These are phyloP conservation scores for Phrynosoma blainvillii DNA, from an alignment of 2,113 vertebrate genomes.

Conservation along the genomic window DNA sequence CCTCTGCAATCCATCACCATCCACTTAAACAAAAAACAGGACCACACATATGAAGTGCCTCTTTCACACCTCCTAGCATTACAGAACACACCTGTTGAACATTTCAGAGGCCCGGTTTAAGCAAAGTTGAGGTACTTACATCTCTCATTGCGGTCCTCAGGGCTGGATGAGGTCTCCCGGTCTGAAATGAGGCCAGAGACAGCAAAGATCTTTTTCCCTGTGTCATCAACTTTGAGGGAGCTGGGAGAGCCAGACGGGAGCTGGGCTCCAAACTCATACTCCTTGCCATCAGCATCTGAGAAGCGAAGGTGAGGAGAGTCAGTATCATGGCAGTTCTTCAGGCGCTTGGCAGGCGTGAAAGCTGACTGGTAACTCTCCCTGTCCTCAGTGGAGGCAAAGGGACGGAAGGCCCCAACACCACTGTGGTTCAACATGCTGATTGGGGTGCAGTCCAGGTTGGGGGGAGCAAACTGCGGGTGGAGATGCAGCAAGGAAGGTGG, in stretches of 20 bases:
- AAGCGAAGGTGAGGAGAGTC: slow-evolving; percentile 98
- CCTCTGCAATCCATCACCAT: slow-evolving; percentile 35
- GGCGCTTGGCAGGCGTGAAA: slow-evolving; percentile 96
- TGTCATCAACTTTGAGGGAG: slow-evolving; percentile 95
- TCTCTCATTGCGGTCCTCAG: slow-evolving; percentile 96
- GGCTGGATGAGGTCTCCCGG: slow-evolving; percentile 96
- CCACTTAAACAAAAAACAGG: slow-evolving; percentile 29
- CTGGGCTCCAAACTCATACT: slow-evolving; percentile 95
- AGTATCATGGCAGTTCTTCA: slow-evolving; percentile 97
- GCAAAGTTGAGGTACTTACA: slow-evolving; percentile 86
- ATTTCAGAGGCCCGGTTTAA: slow-evolving; percentile 40
- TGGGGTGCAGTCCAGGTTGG: slow-evolving; percentile 97
- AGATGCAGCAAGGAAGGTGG: slow-evolving; percentile 97
- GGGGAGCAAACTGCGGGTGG: slow-evolving; percentile 97
- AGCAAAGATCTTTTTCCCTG: slow-evolving; percentile 97
- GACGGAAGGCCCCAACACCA: slow-evolving; percentile 95
- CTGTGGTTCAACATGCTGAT: slow-evolving; percentile 99
- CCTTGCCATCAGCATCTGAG: slow-evolving; percentile 98
- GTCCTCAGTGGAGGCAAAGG: slow-evolving; percentile 95
- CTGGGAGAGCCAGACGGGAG: slow-evolving; percentile 93
- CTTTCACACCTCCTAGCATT: slow-evolving; percentile 6
- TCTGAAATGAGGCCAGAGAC: slow-evolving; percentile 99
- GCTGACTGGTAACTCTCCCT: slow-evolving; percentile 98
- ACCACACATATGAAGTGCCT: not conserved
- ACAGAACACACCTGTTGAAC: slow-evolving; percentile 59